Evolutionary conservation across 2,888 invertebrate species (phyloP).

Genomic region (Scaptomyza flava): DNA sequence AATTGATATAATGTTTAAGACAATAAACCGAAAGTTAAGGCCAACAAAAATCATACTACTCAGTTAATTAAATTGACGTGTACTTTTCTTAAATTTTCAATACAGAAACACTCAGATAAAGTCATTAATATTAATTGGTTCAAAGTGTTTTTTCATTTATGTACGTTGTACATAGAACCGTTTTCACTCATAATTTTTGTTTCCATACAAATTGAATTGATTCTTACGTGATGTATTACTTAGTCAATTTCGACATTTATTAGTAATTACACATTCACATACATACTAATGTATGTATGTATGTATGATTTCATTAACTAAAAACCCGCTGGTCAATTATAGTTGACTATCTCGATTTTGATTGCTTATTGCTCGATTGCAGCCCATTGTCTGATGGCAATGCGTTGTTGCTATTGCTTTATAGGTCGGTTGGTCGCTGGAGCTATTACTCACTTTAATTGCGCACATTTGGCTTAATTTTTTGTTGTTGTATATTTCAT

Average conservation of each 20-base stretch:
- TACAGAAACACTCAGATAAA: not conserved
- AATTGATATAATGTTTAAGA: not conserved
- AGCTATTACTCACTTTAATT: constrained; percentile 74
- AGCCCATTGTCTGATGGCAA: constrained; percentile 57
- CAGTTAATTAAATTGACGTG: constrained; percentile 1
- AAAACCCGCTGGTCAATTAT: constrained; percentile 38
- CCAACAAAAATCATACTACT: not conserved
- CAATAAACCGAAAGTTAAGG: constrained; percentile 1
- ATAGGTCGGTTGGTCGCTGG: constrained; percentile 38
- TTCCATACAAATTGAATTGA: constrained; percentile 4
- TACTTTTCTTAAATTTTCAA: not conserved
- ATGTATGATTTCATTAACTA: constrained; percentile 22
- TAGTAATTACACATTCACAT: constrained; percentile 17
- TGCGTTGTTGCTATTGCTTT: constrained; percentile 40
- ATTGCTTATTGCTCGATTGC: constrained; percentile 62
- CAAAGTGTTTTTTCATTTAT: not conserved
- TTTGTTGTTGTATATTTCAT: constrained; percentile 43
- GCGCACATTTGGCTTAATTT: constrained; percentile 75
- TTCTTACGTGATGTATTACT: constrained; percentile 26
- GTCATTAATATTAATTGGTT: constrained; percentile 6
- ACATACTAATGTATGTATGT: not conserved
- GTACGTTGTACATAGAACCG: not conserved
- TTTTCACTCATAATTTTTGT: not conserved
- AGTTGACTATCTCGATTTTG: constrained; percentile 59
- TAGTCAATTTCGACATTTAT: constrained; percentile 24